Base-by-base conservation (phyloP, 2,888 invertebrate genomes). In the Protonemura montana region DNA sequence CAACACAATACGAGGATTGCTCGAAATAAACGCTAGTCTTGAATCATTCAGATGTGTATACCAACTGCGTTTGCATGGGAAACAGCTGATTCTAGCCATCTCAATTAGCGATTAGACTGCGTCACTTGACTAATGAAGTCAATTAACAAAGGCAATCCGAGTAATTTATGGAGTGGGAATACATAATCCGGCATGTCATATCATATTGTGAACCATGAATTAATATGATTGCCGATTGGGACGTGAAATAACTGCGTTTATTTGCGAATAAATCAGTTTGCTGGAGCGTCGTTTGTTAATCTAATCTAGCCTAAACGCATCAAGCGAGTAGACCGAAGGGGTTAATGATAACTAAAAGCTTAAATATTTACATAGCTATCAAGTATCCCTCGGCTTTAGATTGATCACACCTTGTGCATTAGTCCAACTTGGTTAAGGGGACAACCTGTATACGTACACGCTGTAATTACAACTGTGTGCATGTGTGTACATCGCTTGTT, bases 91-190 rank as follows among this genome's bases (percentile, higher is more conserved):
- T 10, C 59, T 59, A 41, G 59, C 59, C 59, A 59, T 59, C 59
- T 59, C 59, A 59, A 59, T 59, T 59, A 59, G 59, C 59, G 59
- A 59, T 59, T 59, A 59, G 59, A 21, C 59, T 59, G 59, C 59
- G 7, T 21, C 59, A 99, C 96, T 92, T 99, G 98, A 87, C 99
- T 94, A 87, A 99, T 90, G 92, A 99, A 99, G 92, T 99, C 98
- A 86, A 99, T 94, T 0, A 99, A 92, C 82, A 99, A 93, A n/a
- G 99, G 99, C 92, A 97, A 95, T 87, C 97, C 99, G 16, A 59
- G 59, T 59, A 21, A 59, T 16, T 59, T 59, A 59, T 59, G 59
- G 59, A 21, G 59, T 59, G 59, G 59, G 59, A 59, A 59, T 59
- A 59, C 21, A 59, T 59, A 21, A 59, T 59, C 59, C 21, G 59